Evolutionary conservation across 2,797 vertebrate genomes (phyloP), one percentile per base, ranked within the genome.

Genomic region (Heterohyrax brucei): DNA sequence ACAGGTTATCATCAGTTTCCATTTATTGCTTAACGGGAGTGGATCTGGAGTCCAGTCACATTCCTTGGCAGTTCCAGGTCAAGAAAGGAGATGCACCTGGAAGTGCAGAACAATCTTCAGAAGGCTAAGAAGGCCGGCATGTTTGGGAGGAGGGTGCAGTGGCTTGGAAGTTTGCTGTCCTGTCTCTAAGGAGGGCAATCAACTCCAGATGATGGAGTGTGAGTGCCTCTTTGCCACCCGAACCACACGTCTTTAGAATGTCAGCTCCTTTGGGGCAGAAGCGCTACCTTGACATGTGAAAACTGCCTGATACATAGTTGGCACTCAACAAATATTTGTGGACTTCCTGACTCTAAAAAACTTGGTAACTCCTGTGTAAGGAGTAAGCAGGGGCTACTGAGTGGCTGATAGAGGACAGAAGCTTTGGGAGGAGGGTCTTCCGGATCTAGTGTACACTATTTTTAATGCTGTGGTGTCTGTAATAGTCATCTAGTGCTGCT

Each of bases 1-100:
- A 77, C 28, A 33, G 28, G 14, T 93, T 94, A 50, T 79, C 64
- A 92, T 92, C 56, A 94, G 79, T 92, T 86, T 93, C 62, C 92
- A 59, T 75, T 89, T 89, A 89, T 28, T 78, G 26, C 39, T 95
- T 79, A 87, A 94, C 64, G 72, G 73, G 19, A 76, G 64, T 81
- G 73, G 87, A 73, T 22, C 12, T 46, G 7, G 26, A 89, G 30
- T 86, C 53, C 48, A 68, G 72, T 92, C 44, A 39, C 87, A 13
- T 87, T 73, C 18, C 78, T 68, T 70, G 5, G 44, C 46, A 83
- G 87, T 8, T 16, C n/a, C 30, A 62, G 26, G 8, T 78, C n/a
- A 86, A 77, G 73, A 83, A 89, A 77, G 61, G 10, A 92, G 53
- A 64, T 10, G 44, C 2, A 48, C 95, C 44, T 53, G 66, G 16